These are phyloP conservation scores for Centropristis striata DNA, from an alignment of 2,113 vertebrate species.

Conservation along the genomic window DNA sequence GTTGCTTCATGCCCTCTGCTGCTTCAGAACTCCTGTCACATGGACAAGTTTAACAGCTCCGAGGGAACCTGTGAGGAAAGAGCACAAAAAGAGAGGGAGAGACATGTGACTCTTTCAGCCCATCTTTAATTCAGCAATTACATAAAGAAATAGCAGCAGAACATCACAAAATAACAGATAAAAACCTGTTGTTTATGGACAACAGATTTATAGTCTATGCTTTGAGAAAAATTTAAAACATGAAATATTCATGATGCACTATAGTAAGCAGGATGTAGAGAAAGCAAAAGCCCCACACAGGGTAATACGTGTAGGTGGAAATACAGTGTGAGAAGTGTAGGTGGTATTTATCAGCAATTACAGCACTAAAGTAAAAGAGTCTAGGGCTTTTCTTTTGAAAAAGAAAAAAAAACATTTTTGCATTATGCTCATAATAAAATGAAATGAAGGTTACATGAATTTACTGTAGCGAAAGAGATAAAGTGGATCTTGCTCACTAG, in stretches of 20 bases:
- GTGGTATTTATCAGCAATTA: conserved; percentile 64
- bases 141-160: conserved; percentile 8
- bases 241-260: conserved; percentile 47
- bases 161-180: not conserved
- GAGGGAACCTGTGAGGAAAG: conserved; percentile 71
- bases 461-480: not conserved
- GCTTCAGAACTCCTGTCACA: conserved; percentile 81
- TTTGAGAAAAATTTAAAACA: conserved; percentile 25
- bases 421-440: conserved; percentile 25
- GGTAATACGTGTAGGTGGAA: conserved; percentile 65
- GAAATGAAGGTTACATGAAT: conserved; percentile 39
- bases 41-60: conserved; percentile 78
- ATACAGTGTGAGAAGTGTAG: conserved; percentile 60
- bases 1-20: conserved; percentile 77
- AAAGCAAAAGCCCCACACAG: conserved; percentile 40
- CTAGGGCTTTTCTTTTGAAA: conserved; percentile 17
- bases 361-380: conserved; percentile 37
- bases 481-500: not conserved
- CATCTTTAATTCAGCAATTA: conserved; percentile 24
- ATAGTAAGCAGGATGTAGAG: conserved; percentile 26
- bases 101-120: conserved; percentile 22
- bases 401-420: conserved; percentile 18
- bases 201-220: conserved; percentile 2
- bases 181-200: conserved; percentile 11
- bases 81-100: conserved; percentile 25